phyloP scores from a whole-genome alignment of 2,113 vertebrate species.

The Gambusia affinis region DNA sequence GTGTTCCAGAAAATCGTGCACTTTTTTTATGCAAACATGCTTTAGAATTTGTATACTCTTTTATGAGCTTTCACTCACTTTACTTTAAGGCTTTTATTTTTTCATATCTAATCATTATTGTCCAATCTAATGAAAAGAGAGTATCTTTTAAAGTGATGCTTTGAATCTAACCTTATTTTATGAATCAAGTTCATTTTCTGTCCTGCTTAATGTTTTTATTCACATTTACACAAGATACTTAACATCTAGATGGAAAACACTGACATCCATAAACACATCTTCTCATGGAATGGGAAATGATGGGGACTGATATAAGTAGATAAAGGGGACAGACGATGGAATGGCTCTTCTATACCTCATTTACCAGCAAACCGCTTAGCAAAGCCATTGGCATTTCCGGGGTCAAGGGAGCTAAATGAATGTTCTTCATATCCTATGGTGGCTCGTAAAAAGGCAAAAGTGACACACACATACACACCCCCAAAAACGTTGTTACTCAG shows the following conservation, averaged over 20 bases:
- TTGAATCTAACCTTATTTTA: slow-evolving; percentile 26
- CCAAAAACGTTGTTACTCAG: slow-evolving; percentile 13
- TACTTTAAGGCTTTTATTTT: slow-evolving; percentile 13
- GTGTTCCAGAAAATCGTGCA: slow-evolving; percentile 5
- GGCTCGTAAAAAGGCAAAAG: slow-evolving; percentile 59
- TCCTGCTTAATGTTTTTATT: slow-evolving; percentile 34
- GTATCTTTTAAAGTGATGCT: slow-evolving; percentile 7
- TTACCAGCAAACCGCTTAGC: slow-evolving; percentile 81
- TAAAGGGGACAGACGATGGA: slow-evolving; percentile 64
- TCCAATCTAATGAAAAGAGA: slow-evolving; percentile 12
- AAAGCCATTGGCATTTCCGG: slow-evolving; percentile 79
- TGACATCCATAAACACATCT: slow-evolving; percentile 66
- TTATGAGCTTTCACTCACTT: slow-evolving; percentile 20
- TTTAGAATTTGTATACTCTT: slow-evolving; percentile 3
- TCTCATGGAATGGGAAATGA: slow-evolving; percentile 76
- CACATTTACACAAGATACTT: slow-evolving; percentile 38
- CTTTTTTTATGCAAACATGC: slow-evolving; percentile 18
- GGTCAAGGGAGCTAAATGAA: slow-evolving; percentile 74
- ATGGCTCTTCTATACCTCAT: slow-evolving; percentile 78
- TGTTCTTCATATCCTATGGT: slow-evolving; percentile 63
- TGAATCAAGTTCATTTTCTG: slow-evolving; percentile 33
- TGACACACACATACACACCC: slow-evolving; percentile 38
- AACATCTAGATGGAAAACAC: slow-evolving; percentile 61
- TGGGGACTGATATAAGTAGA: slow-evolving; percentile 73
- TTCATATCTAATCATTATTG: slow-evolving; percentile 2